Evolutionary conservation across 2,888 invertebrate genomes (phyloP).

Genomic region (Caprella mutica): DNA sequence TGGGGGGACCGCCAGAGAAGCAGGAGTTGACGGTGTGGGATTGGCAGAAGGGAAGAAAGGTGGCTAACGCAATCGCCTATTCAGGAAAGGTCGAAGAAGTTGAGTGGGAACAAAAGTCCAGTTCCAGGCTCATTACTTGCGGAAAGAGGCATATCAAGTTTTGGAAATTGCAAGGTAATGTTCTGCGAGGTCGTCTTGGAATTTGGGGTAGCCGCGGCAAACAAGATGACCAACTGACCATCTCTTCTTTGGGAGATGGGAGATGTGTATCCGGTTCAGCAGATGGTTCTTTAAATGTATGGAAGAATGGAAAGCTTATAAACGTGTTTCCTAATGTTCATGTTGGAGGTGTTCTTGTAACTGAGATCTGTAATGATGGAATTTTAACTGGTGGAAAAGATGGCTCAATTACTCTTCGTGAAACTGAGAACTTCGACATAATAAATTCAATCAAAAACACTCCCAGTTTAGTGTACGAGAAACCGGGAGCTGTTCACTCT

Average conservation of each 20-base stretch:
- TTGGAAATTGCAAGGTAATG: conserved; percentile 42
- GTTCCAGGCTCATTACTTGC: conserved; percentile 40
- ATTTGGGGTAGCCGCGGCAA: conserved; percentile 15
- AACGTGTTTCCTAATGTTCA: background rate
- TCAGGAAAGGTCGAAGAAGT: conserved; percentile 39
- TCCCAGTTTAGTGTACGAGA: conserved; percentile 24
- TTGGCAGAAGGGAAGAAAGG: conserved; percentile 43
- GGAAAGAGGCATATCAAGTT: conserved; percentile 44
- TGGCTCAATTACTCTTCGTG: conserved; percentile 42
- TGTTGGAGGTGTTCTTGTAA: conserved; percentile 30
- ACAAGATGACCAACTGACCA: conserved; percentile 17
- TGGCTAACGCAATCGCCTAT: conserved; percentile 38
- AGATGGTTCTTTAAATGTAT: conserved; percentile 42
- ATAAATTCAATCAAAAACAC: conserved; percentile 10
- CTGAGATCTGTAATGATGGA: conserved; percentile 37
- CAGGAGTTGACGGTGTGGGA: conserved; percentile 44
- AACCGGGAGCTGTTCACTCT: conserved; percentile 18
- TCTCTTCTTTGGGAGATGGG: conserved; percentile 15
- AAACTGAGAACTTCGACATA: conserved; percentile 38
- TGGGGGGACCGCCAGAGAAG: conserved; percentile 42
- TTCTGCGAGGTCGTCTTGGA: conserved; percentile 16
- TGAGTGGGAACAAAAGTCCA: conserved; percentile 42
- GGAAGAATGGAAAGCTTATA: conserved; percentile 36
- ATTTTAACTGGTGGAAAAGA: conserved; percentile 44
- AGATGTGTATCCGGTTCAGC: conserved; percentile 40